These are phyloP conservation scores for Otolemur garnettii DNA, from an alignment of 2,113 vertebrate species.

Conservation along the genomic window DNA sequence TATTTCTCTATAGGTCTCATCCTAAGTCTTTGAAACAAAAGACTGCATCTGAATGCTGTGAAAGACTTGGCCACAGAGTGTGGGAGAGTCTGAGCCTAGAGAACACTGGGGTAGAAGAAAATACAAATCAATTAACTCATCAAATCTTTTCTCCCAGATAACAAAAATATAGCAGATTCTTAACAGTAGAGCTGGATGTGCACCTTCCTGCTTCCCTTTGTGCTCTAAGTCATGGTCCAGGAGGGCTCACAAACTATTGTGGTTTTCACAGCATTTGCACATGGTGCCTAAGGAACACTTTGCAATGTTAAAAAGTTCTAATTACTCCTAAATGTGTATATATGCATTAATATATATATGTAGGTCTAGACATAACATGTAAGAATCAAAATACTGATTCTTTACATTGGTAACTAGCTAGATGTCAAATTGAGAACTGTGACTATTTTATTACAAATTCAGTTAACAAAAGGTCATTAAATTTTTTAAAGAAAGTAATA, in stretches of 20 bases:
- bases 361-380: neutral
- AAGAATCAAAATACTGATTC: neutral
- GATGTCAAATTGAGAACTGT: neutral
- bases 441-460: neutral
- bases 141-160: neutral
- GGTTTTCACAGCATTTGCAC: neutral
- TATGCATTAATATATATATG: neutral
- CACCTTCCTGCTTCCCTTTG: neutral
- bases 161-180: conserved; percentile 13
- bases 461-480: neutral
- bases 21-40: neutral
- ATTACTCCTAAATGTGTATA: neutral
- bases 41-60: neutral
- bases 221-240: neutral
- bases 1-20: neutral
- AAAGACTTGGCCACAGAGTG: neutral
- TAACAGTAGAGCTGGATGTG: neutral
- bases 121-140: conserved; percentile 46
- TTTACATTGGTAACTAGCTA: neutral
- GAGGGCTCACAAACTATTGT: neutral
- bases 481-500: neutral
- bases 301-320: conserved; percentile 16
- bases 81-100: neutral
- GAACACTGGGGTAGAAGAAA: conserved; percentile 26
- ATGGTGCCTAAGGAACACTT: neutral